Percentiles rank a stretch among this genome's conserved stretches.
These are phyloP conservation scores for Ametastegia equiseti DNA, from an alignment of 2,888 invertebrate genomes.

Conservation along the genomic window DNA sequence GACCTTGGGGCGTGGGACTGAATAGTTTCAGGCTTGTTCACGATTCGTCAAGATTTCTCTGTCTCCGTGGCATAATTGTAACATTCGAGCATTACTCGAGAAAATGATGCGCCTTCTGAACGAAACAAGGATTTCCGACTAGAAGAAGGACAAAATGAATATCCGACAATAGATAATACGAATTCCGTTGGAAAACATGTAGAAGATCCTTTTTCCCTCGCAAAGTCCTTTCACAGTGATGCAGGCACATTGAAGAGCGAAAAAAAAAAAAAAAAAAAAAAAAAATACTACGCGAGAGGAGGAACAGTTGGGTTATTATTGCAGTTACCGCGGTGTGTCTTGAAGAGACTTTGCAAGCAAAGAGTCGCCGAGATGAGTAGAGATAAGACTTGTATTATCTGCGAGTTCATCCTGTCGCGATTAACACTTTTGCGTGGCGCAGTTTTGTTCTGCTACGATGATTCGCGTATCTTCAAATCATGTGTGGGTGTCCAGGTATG, in stretches of 20 bases:
- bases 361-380: slow-evolving; percentile 23
- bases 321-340: slow-evolving; percentile 18
- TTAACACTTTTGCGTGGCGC: slow-evolving; percentile 25
- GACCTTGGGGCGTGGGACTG: slow-evolving; percentile 45
- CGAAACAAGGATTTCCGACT: too few species aligned
- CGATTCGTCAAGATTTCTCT: slow-evolving; percentile 6
- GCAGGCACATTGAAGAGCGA: slow-evolving; percentile 14
- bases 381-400: slow-evolving; percentile 44
- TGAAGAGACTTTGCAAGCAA: slow-evolving; percentile 21
- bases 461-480: background rate
- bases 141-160: too few species aligned
- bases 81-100: background rate
- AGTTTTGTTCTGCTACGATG: slow-evolving; percentile 29
- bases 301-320: slow-evolving; percentile 36
- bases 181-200: background rate
- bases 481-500: background rate
- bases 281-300: slow-evolving; percentile 12
- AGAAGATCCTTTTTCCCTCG: too few species aligned
- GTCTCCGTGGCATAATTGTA: background rate
- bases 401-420: slow-evolving; percentile 42
- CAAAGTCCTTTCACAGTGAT: background rate
- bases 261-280: background rate
- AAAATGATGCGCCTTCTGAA: background rate
- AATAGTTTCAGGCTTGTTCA: slow-evolving; percentile 32
- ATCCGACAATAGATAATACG: too few species aligned